phyloP scores from a whole-genome alignment of 1,140 invertebrate genomes.

The Phymastichus coffea region DNA sequence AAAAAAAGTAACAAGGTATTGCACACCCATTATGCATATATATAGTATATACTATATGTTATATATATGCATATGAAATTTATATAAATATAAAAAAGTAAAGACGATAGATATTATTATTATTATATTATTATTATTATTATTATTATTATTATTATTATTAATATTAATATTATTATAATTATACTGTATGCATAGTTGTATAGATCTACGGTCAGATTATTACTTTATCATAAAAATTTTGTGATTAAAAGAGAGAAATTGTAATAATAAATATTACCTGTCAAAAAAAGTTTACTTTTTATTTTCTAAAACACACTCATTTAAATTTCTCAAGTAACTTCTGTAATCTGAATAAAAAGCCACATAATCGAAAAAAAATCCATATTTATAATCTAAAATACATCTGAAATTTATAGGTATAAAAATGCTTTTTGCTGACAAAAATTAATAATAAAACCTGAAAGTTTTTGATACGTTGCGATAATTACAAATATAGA shows the following conservation, averaged over 20 bases:
- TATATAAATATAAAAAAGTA: constrained; percentile 23
- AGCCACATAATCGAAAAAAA: too few species aligned
- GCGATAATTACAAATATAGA: too few species aligned
- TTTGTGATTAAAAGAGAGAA: constrained; percentile 28
- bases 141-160: constrained; percentile 23
- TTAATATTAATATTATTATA: constrained; percentile 10
- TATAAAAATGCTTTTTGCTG: too few species aligned
- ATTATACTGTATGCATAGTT: constrained; percentile 29
- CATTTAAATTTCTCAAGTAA: too few species aligned
- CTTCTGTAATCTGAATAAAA: too few species aligned
- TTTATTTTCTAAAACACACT: too few species aligned
- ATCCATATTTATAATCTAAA: too few species aligned
- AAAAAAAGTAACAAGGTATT: constrained; percentile 29
- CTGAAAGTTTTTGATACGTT: too few species aligned
- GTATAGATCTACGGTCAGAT: constrained; percentile 29
- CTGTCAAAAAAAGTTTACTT: too few species aligned
- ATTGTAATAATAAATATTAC: constrained; percentile 31
- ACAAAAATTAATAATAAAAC: too few species aligned
- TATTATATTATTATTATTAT: constrained; percentile 25
- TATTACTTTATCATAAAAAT: constrained; percentile 27
- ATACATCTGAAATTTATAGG: too few species aligned
- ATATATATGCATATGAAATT: constrained; percentile 17
- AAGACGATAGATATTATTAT: constrained; percentile 26
- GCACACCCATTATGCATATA: constrained; percentile 3
- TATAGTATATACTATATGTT: not conserved